Evolutionary conservation across 1,140 invertebrate genomes (phyloP).

Genomic region (Ceratina australensis): DNA sequence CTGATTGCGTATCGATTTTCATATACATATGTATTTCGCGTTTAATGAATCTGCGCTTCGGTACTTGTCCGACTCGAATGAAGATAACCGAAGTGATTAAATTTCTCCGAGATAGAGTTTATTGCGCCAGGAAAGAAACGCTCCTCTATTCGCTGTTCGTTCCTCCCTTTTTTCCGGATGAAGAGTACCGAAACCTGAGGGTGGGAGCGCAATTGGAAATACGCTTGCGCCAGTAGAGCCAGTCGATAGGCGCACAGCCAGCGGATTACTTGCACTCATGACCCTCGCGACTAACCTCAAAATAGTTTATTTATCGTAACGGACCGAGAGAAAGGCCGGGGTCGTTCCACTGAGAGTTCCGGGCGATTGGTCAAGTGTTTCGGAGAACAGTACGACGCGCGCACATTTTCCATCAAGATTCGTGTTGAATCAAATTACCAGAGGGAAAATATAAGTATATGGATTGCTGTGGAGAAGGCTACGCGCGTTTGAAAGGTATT

Average conservation of each 20-base stretch:
- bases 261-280: conserved; percentile 14
- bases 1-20: too few relatives aligned
- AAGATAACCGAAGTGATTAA: too few relatives aligned
- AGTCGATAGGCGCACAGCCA: conserved; percentile 64
- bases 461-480: conserved; percentile 20
- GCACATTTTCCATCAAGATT: neutral
- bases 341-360: conserved; percentile 13
- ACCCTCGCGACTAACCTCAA: conserved; percentile 59
- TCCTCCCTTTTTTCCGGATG: too few relatives aligned
- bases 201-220: neutral
- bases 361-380: neutral
- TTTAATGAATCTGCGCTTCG: too few relatives aligned
- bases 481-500: conserved; percentile 43
- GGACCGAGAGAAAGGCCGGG: neutral
- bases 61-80: too few relatives aligned
- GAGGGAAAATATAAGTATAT: conserved; percentile 37
- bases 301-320: conserved; percentile 38
- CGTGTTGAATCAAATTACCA: neutral
- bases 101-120: too few relatives aligned
- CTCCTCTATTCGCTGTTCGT: too few relatives aligned
- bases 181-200: neutral
- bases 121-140: too few relatives aligned
- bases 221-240: conserved; percentile 48
- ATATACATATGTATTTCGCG: too few relatives aligned
- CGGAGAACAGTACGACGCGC: neutral